Evolutionary conservation across 2,113 vertebrate species (phyloP).

Genomic region (Megaceryle torquata): DNA sequence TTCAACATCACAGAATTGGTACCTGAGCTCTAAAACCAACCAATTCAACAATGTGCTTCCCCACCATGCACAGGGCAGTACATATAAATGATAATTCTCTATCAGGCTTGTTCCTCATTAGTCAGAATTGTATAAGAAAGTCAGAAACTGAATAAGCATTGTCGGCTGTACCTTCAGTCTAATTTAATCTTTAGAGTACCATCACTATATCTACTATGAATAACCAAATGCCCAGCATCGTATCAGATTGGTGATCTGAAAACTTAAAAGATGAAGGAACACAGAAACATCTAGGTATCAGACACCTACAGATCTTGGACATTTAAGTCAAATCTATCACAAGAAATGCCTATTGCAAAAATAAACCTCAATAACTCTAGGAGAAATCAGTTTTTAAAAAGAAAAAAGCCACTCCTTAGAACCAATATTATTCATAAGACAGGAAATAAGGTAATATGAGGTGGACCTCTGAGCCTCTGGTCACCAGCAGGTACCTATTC

Average conservation of each 20-base stretch:
- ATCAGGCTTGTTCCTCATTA: background rate
- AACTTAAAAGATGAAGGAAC: background rate
- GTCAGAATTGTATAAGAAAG: background rate
- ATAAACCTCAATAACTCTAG: background rate
- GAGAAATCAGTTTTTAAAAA: background rate
- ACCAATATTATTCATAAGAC: background rate
- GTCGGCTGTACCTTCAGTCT: background rate
- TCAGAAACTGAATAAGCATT: background rate
- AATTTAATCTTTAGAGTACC: background rate
- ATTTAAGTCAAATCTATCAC: background rate
- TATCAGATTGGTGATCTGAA: background rate
- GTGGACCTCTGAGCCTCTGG: background rate
- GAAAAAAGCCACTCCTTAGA: background rate
- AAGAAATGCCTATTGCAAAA: background rate
- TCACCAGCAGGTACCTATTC: background rate
- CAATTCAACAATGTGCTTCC: background rate
- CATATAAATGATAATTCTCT: background rate
- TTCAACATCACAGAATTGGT: background rate
- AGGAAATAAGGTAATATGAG: background rate
- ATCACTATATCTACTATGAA: background rate
- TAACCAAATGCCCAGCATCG: background rate
- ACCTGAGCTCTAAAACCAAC: background rate
- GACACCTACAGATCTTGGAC: background rate
- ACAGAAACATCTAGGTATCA: background rate
- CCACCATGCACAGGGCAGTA: background rate